Evolutionary conservation across 2,888 invertebrate species (phyloP), one percentile per base, ranked within the genome.

Genomic region (Ophion costatus): DNA sequence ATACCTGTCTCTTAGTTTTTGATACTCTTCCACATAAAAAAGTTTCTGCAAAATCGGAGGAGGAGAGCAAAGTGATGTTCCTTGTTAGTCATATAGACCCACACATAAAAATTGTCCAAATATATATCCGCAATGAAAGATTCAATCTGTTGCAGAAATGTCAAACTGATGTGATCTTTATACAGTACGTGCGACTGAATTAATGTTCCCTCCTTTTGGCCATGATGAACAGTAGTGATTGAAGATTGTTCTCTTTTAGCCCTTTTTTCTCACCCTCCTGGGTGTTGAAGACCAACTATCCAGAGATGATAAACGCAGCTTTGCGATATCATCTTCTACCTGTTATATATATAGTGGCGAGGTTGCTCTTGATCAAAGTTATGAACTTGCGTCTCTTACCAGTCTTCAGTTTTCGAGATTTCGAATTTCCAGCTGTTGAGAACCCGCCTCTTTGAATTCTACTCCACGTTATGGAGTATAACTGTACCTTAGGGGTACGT

Each of bases 161-260:
- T 29, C 29, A 29, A 29, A 29, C 29, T 29, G 29, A 29, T 29
- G 33, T 80, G 77, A 80, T 77, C 59, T 85, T 85, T 80, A 77
- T 82, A 76, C 85, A 82, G 76, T 75, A 74, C 69, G 80, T 77
- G 80, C 69, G 69, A 80, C 69, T 85, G 80, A 85, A 85, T 85
- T 83, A 83, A 82, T 83, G 85, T 83, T 80, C 83, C 74, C 77
- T 80, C 77, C 83, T 74, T 59, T 24, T 61, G 56, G 51, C 38
- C 63, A 80, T 74, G 80, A 78, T 69, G 82, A 85, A 85, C 77
- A 80, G 82, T 74, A 66, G 82, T 61, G 33, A 57, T 78, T 56
- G 67, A 33, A 56, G 17, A 24, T 57, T 29, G n/a, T 70, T 33
- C 45, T 51, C 69, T 24, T 45, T 77, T 24, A 29, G 57, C 20